Conservation (phyloP, 2,113 vertebrate genomes). For the Cryptomyrus ogoouensis region DNA sequence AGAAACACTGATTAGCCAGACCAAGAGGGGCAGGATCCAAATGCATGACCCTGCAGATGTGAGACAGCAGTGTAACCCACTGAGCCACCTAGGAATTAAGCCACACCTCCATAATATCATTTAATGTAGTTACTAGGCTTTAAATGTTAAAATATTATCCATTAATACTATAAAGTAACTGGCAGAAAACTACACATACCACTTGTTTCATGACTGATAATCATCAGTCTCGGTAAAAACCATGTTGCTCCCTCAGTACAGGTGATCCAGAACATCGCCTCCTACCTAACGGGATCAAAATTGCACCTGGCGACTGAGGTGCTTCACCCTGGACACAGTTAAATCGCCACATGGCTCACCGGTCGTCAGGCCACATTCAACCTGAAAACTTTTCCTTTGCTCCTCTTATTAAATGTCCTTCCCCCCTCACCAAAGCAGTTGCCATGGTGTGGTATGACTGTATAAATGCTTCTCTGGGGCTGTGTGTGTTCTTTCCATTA, state of each 20-base stretch:
- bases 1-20: background rate
- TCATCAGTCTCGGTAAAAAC: background rate
- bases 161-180: background rate
- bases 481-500: slow-evolving; percentile 5
- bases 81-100: background rate
- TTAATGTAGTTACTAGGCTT: background rate
- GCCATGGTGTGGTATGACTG: background rate
- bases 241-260: background rate
- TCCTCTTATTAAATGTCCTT: background rate
- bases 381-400: background rate
- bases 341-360: too few relatives aligned
- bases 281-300: background rate
- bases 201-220: background rate
- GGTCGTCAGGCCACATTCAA: background rate
- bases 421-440: background rate
- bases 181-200: background rate
- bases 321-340: background rate
- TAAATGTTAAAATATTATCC: background rate
- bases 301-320: background rate
- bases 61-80: background rate
- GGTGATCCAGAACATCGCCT: background rate
- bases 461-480: background rate
- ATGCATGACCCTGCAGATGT: background rate
- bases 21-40: background rate
- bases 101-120: background rate